Base-by-base conservation (phyloP, 2,888 invertebrate species). In the Drosophila flavopinicola region DNA sequence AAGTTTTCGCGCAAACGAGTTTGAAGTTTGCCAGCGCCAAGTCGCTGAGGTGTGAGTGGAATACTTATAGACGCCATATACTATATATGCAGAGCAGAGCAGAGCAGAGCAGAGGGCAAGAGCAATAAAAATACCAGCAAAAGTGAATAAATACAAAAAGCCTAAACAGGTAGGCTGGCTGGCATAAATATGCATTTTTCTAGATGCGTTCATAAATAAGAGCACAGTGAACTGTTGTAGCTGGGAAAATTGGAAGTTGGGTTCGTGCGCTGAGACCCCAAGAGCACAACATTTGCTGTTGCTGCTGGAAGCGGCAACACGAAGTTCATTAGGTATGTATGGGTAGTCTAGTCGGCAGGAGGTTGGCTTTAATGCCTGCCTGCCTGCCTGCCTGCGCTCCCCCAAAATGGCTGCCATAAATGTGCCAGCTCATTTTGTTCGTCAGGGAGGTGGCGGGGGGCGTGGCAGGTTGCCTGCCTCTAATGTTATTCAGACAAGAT, bases 401-500 rank as follows among this genome's bases (percentile, higher is more conserved):
- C 52, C 74, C 44, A 78, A 80, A 86, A 86, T 82, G 87, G 61
- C 67, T 72, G 74, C 85, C 85, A 86, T 86, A 83, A 83, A 86
- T 86, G 85, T 82, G 83, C 74, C 71, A 78, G 75, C 85, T 82
- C 86, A 85, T 85, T 83, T 83, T 72, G 67, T 49, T 44, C 29
- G 38, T 48, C 32, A 42, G 41, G 37, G 2, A 13, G 10, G 37
- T 15, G 10, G 38, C 27, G 1, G 30, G 49, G 57, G 27, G 6
- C 7, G 32, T 42, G 49, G 23, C 66, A 63, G 58, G 63, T 64
- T 52, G 29, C 53, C 33, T 74, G 67, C 65, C 76, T 57, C 59
- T 78, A 83, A 83, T 83, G 76, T 77, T 84, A 83, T 86, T 76
- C 83, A 86, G 83, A 75, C 78, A 86, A 86, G 87, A 86, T 86